A percentile compares a stretch with the other conserved stretches of the same genome.
Conservation (phyloP, 2,797 vertebrate species). For the Enteromius fasciolatus region DNA sequence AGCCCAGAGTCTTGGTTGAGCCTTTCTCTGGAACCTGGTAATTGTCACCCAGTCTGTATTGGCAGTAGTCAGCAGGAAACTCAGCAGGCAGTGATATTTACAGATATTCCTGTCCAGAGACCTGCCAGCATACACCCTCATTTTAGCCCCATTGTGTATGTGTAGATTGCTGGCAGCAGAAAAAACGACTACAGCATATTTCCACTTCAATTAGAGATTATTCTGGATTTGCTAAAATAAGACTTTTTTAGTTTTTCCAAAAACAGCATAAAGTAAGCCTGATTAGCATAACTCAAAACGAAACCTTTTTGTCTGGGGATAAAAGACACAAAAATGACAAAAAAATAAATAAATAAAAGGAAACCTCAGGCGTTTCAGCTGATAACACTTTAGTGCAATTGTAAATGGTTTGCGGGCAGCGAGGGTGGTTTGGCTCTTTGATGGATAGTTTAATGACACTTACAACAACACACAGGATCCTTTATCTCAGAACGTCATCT, state of each 20-base stretch:
- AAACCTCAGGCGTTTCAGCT: constrained; percentile 13
- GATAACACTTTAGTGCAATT: constrained; percentile 14
- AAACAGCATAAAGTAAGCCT: not conserved
- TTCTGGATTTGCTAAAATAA: not conserved
- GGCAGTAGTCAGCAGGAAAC: constrained; percentile 64
- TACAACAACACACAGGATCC: constrained; percentile 57
- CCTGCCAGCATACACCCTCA: constrained; percentile 30
- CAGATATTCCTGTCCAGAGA: constrained; percentile 28
- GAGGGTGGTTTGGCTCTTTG: constrained; percentile 41
- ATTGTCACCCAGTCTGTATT: constrained; percentile 69
- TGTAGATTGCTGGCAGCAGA: constrained; percentile 33
- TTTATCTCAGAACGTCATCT: constrained; percentile 60
- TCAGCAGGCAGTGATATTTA: constrained; percentile 59
- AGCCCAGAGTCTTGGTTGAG: constrained; percentile 62
- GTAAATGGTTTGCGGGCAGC: constrained; percentile 42
- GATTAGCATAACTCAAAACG: not conserved
- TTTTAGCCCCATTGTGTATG: constrained; percentile 49
- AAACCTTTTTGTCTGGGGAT: not conserved
- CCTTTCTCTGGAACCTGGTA: constrained; percentile 62
- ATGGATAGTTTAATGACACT: constrained; percentile 57
- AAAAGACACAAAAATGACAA: constrained; percentile 1
- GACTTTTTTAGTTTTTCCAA: not conserved
- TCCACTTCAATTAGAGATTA: not conserved
- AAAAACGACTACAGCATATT: not conserved
- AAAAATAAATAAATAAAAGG: constrained; percentile 23